A percentile compares a stretch with the other conserved stretches of the same genome.
phyloP scores from a whole-genome alignment of 2,797 vertebrate species.

The Rhinella marina region DNA sequence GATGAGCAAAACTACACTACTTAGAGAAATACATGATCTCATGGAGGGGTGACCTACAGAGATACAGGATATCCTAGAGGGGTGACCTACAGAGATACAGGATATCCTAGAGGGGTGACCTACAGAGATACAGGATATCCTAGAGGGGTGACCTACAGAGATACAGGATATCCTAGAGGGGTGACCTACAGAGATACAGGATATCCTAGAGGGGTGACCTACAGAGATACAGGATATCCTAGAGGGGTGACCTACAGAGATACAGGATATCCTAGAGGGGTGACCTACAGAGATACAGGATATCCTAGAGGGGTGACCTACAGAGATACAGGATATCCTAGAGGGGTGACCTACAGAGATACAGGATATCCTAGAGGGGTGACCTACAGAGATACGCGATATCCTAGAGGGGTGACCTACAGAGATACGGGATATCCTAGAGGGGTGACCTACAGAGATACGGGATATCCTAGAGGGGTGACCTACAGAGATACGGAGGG shows the following conservation, averaged over 20 bases:
- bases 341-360: not conserved
- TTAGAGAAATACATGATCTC: not conserved
- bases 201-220: not conserved
- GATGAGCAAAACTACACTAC: not conserved
- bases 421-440: not conserved
- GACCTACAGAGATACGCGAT: not conserved
- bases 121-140: not conserved
- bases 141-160: too few relatives aligned
- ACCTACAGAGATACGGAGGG: not conserved
- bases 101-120: not conserved
- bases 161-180: not conserved
- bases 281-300: too few relatives aligned
- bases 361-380: not conserved
- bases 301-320: too few relatives aligned
- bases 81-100: not conserved
- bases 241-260: too few relatives aligned
- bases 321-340: not conserved
- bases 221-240: too few relatives aligned
- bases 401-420: not conserved
- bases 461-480: not conserved
- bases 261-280: too few relatives aligned
- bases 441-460: too few relatives aligned
- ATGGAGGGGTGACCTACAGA: not conserved
- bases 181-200: not conserved
- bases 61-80: not conserved